These are phyloP conservation scores for Psix sp. DNA, from an alignment of 1,140 invertebrate species.

Conservation along the genomic window DNA sequence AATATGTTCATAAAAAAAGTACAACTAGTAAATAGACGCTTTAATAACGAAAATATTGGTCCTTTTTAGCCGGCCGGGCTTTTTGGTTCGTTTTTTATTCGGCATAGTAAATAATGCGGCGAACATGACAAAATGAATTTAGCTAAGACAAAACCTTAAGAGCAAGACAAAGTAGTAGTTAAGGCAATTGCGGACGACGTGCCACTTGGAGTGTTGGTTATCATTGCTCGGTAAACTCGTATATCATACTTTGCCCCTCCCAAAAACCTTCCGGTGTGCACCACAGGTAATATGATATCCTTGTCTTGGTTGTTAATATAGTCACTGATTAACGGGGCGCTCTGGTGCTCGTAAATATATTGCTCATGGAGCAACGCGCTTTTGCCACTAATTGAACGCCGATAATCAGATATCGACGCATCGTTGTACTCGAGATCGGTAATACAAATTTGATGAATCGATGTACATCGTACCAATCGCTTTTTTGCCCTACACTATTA, in stretches of 20 bases:
- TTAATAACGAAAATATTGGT: too few relatives aligned
- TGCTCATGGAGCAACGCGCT: slow-evolving; percentile 31
- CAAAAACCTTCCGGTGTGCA: slow-evolving; percentile 41
- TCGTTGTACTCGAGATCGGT: slow-evolving; percentile 26
- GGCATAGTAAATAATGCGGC: too few relatives aligned
- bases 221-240: slow-evolving; percentile 24
- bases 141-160: slow-evolving; percentile 10
- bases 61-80: too few relatives aligned
- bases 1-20: too few relatives aligned
- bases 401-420: slow-evolving; percentile 41
- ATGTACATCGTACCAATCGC: too few relatives aligned
- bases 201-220: slow-evolving; percentile 22
- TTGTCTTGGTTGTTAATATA: slow-evolving; percentile 58
- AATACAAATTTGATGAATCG: slow-evolving; percentile 48
- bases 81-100: too few relatives aligned
- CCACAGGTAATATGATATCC: slow-evolving; percentile 41
- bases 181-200: slow-evolving; percentile 7
- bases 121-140: slow-evolving; percentile 1
- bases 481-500: too few relatives aligned
- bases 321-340: slow-evolving; percentile 55
- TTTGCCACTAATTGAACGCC: slow-evolving; percentile 54
- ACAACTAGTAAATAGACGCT: too few relatives aligned
- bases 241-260: slow-evolving; percentile 28
- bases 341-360: slow-evolving; percentile 50
- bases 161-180: slow-evolving; percentile 3